A percentile compares a stretch with the other conserved stretches of the same genome.
Evolutionary conservation across 2,888 invertebrate genomes (phyloP).

Genomic region (Epinotia bilunana): DNA sequence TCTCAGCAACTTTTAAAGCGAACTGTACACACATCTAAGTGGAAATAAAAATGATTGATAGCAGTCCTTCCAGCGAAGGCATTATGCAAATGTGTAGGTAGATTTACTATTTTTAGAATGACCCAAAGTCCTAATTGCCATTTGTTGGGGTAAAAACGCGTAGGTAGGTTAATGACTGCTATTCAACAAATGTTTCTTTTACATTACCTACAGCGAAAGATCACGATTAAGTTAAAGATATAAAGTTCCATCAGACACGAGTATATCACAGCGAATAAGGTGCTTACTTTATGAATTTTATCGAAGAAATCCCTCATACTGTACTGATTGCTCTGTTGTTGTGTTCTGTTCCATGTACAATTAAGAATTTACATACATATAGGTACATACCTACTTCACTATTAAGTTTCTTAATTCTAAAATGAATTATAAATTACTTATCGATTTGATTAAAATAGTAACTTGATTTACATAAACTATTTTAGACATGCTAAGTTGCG

Average conservation of each 20-base stretch:
- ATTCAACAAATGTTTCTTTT: background rate
- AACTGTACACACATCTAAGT: background rate
- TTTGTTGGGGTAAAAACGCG: background rate
- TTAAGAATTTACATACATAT: too few species aligned
- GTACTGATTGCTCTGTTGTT: too few species aligned
- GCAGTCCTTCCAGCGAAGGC: background rate
- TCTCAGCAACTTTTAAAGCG: background rate
- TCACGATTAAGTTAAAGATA: background rate
- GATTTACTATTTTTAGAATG: conserved; percentile 1
- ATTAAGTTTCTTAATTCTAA: too few species aligned
- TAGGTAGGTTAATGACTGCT: background rate
- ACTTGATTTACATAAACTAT: too few species aligned
- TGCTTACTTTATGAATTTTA: background rate
- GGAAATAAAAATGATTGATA: background rate
- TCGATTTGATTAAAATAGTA: too few species aligned
- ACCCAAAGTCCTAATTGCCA: background rate
- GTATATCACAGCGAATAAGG: background rate
- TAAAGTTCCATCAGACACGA: too few species aligned
- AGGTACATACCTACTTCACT: too few species aligned
- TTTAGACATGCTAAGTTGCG: too few species aligned
- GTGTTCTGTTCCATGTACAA: too few species aligned
- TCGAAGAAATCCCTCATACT: too few species aligned
- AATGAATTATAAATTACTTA: too few species aligned
- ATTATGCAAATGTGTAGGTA: background rate
- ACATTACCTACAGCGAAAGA: background rate